Base-by-base conservation (phyloP, 2,888 invertebrate species). In the Neria commutata region DNA sequence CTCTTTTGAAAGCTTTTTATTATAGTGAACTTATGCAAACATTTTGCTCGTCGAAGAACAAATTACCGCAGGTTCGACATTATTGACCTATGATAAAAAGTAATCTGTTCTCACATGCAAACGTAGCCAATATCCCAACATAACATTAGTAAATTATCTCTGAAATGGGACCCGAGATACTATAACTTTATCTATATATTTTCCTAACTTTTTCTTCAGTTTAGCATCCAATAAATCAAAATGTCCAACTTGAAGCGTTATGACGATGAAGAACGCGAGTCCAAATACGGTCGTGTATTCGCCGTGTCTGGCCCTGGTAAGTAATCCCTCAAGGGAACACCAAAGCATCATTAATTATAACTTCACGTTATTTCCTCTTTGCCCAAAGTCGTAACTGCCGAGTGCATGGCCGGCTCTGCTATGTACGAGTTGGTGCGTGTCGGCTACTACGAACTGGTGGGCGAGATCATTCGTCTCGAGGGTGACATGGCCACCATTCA, bases 361-460 rank as follows among this genome's bases (percentile, higher is more conserved):
- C 34, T 45, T n/a, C 29, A 29, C n/a, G 1, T 10, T 11, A 14
- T 46, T 78, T 82, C 25, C 4, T 29, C 16, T 8, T 1, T 34
- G 16, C 17, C 78, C 81, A 60, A 80, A 98, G 99, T 99, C 83
- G 99, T 99, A 51, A 98, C 97, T 62, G 99, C 99, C 67, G 96
- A 99, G 83, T 92, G 92, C 82, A 99, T 99, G 99, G 90, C 97
- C 61, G 99, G 99, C 64, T 94, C 98, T 25, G 98, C 98, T 87
- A 99, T 99, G 98, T 99, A 98, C 90, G 99, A 99, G 85, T 83
- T 99, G 85, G 99, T 99, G 66, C 90, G 99, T 72, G 99, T 99
- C 42, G 99, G 99, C 1, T 98, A 99, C 84, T 89, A 90, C 72
- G 98, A 99, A 83, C 86, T 99, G 76, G 99, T 99, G 16, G 99